These are phyloP conservation scores for Operophtera brumata DNA, from an alignment of 2,888 invertebrate species.

Conservation along the genomic window DNA sequence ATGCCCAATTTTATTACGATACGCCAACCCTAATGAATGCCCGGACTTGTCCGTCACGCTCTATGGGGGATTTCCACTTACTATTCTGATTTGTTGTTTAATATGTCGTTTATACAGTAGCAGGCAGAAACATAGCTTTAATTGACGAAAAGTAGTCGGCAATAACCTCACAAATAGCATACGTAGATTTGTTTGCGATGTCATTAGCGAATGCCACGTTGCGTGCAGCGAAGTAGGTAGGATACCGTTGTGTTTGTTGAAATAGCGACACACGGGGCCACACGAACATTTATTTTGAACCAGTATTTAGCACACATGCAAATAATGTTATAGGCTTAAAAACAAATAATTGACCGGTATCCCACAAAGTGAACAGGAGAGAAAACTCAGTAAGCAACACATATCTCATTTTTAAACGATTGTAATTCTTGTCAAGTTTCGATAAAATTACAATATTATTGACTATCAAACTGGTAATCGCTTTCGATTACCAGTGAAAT, in stretches of 20 bases:
- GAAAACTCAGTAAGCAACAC: too few relatives aligned
- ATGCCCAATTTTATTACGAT: neutral
- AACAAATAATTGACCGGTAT: too few relatives aligned
- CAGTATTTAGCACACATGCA: too few relatives aligned
- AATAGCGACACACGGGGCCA: slow-evolving; percentile 39
- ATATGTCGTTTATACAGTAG: too few relatives aligned
- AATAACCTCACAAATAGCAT: slow-evolving; percentile 12
- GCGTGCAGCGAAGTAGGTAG: slow-evolving; percentile 29
- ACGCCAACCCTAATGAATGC: slow-evolving; percentile 42
- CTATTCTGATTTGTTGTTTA: slow-evolving; percentile 36
- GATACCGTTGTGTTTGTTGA: slow-evolving; percentile 37
- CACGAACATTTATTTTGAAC: slow-evolving; percentile 22
- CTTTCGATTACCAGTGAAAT: too few relatives aligned
- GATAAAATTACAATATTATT: too few relatives aligned
- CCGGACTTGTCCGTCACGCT: slow-evolving; percentile 47
- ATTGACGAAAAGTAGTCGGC: slow-evolving; percentile 11
- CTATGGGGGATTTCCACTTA: slow-evolving; percentile 37
- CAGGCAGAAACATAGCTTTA: too few relatives aligned
- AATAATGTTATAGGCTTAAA: too few relatives aligned
- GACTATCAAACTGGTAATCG: too few relatives aligned
- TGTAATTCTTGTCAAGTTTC: too few relatives aligned
- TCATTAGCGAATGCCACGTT: slow-evolving; percentile 35
- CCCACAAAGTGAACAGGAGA: too few relatives aligned
- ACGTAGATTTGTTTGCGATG: slow-evolving; percentile 37
- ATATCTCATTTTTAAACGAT: too few relatives aligned